Evolutionary conservation across 2,888 invertebrate genomes (phyloP), one percentile per base, ranked within the genome.

Genomic region (Hirtodrosophila trivittata): DNA sequence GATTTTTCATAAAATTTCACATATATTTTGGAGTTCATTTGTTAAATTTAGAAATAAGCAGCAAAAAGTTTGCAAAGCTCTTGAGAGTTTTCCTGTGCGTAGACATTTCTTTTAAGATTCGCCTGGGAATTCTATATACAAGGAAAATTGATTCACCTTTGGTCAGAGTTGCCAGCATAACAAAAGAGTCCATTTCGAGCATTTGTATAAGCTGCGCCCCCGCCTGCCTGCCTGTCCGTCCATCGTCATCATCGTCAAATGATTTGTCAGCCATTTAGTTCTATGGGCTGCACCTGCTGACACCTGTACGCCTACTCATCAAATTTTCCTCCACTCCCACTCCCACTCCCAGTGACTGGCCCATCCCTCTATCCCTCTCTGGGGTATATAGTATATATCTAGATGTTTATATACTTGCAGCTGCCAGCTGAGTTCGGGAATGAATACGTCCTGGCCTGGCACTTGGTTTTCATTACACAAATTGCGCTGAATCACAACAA

Each of bases 381-480:
- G 2, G 12, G 5, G 18, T 21, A 21, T 21, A 21, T 21, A 21
- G 16, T 28, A 12, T 46, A 18, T 46, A 10, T 33, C 10, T 50
- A 14, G 21, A 25, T 21, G 0, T 13, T n/a, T 33, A 45, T 39
- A 5, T 10, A 8, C 12, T 18, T 10, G 3, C 12, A 25, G 9
- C n/a, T 13, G 3, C 8, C 12, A 8, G 28, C 7, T 28, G 28
- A 9, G 28, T 9, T 8, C 2, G 2, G 7, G 28, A 7, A 33
- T 10, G 30, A 21, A 18, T 18, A 25, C 8, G 3, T 39, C 7
- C 9, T 30, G 38, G 10, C 37, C 18, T 50, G 45, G 46, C 62
- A 46, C 56, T 64, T 63, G 69, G 69, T 57, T 77, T 77, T 75
- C 75, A 75, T 75, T 77, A 75, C 63, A 70, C 58, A 77, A 75